Evolutionary conservation across 2,888 invertebrate genomes (phyloP).

Genomic region (Laothoe populi): DNA sequence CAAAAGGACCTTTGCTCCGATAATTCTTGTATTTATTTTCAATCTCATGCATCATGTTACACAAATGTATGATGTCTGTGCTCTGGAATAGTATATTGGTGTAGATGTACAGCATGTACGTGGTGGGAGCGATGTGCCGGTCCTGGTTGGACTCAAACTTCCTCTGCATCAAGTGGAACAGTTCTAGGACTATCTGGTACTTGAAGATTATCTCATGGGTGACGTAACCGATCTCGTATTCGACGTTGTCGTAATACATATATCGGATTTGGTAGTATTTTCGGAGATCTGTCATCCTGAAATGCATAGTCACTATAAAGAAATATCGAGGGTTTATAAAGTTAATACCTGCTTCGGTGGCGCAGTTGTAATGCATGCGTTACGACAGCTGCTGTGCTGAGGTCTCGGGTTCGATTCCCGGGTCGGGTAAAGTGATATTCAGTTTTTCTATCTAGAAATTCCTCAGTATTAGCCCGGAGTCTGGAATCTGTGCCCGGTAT

Average conservation of each 20-base stretch:
- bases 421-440: too few relatives aligned
- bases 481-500: too few relatives aligned
- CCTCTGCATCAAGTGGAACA: slow-evolving; percentile 43
- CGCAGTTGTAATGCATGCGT: too few relatives aligned
- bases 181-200: slow-evolving; percentile 52
- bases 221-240: slow-evolving; percentile 56
- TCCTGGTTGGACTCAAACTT: slow-evolving; percentile 21
- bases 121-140: slow-evolving; percentile 25
- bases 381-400: too few relatives aligned
- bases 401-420: too few relatives aligned
- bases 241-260: slow-evolving; percentile 43
- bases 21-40: slow-evolving; percentile 42
- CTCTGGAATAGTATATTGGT: slow-evolving; percentile 44
- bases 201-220: slow-evolving; percentile 49
- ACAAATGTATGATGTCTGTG: slow-evolving; percentile 47
- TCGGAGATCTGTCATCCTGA: slow-evolving; percentile 40
- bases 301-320: slow-evolving; percentile 32
- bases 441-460: too few relatives aligned
- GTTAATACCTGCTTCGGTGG: too few relatives aligned
- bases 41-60: slow-evolving; percentile 56
- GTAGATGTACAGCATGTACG: slow-evolving; percentile 51
- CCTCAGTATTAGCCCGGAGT: too few relatives aligned
- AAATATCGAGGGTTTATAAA: too few relatives aligned
- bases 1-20: not conserved
- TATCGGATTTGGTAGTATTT: slow-evolving; percentile 38